Evolutionary conservation across 92 coral and sea anemone genomes (phyloP), one percentile per base, ranked within the genome.

Genomic region (Paragorgia papillata): DNA sequence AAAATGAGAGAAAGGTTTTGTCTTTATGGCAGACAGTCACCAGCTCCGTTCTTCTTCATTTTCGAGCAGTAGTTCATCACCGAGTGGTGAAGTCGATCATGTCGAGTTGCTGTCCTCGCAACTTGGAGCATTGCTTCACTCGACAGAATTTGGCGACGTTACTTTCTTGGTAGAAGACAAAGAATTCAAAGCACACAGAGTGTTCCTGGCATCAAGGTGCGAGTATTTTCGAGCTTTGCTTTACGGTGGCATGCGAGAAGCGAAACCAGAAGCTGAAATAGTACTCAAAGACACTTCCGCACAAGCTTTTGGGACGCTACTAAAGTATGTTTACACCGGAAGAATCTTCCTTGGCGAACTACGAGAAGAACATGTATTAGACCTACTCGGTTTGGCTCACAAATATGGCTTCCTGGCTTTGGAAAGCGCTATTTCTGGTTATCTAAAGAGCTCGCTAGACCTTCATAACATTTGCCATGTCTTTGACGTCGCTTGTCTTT

Each of bases 191-290:
- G 97, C 94, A 14, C 98, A 94, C 78, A 64, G 98, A 22, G 91
- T 94, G 37, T 80, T 94, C 20, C 79, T 94, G 13, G 98, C 98
- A 12, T 90, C 97, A 57, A 81, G 98, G 73, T 88, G 98, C 77
- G 98, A 94, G 35, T 94, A 94, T 35, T 94, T 94, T 79, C 85
- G 98, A 70, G 98, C 98, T 43, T 66, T 94, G 54, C 68, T 94
- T 66, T 94, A 84, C 34, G 98, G 98, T 22, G 98, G 98, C 61
- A 94, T 94, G 98, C 83, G 96, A 60, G 98, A 94, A 79, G 87
- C 98, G 2, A 91, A 94, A 26, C 94, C 98, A 15, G 90, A 78
- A n/a, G 88, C 83, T 0, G 88, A 94, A 73, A 91, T 94, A 35
- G 98, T 86, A 19, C 76, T 94, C 12, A 80, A 69, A 27, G 98